Conservation (phyloP, 2,113 vertebrate genomes). For the Neogale vison region DNA sequence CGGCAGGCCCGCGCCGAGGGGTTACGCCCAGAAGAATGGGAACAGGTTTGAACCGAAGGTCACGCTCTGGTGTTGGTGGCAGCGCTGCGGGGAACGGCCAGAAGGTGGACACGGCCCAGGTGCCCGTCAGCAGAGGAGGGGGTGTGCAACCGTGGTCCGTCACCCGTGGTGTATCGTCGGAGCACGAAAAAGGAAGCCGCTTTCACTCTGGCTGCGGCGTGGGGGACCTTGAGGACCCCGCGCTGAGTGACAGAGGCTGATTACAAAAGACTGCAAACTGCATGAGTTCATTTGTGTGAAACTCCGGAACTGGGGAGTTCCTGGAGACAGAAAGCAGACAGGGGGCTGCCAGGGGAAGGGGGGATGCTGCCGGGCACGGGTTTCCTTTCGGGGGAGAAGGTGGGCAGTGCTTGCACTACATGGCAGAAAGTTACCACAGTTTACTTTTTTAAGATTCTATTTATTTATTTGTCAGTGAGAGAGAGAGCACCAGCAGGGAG, state of each 20-base stretch:
- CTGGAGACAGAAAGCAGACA: fast-evolving
- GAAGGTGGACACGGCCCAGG: fast-evolving
- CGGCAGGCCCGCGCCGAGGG: not conserved
- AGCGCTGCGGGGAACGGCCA: fast-evolving
- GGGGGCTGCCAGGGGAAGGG: not conserved
- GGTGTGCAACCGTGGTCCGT: fast-evolving
- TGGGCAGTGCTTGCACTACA: not conserved
- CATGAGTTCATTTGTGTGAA: fast-evolving
- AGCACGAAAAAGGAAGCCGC: fast-evolving
- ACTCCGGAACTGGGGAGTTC: fast-evolving
- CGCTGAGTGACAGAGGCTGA: fast-evolving
- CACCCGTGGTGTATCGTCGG: fast-evolving
- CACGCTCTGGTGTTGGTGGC: fast-evolving
- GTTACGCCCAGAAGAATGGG: fast-evolving
- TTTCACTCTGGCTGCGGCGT: fast-evolving
- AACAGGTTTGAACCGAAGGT: fast-evolving
- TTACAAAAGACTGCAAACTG: fast-evolving
- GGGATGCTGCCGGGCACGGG: not conserved
- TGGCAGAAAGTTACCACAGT: not conserved
- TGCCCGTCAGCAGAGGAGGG: fast-evolving
- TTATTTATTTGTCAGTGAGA: too few species aligned
- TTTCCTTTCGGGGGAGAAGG: too few species aligned
- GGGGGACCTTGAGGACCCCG: fast-evolving
- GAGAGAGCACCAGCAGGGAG: too few species aligned
- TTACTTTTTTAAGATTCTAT: too few species aligned